These are phyloP conservation scores for Nyctibius bracteatus DNA, from an alignment of 2,113 vertebrate genomes.

Conservation along the genomic window DNA sequence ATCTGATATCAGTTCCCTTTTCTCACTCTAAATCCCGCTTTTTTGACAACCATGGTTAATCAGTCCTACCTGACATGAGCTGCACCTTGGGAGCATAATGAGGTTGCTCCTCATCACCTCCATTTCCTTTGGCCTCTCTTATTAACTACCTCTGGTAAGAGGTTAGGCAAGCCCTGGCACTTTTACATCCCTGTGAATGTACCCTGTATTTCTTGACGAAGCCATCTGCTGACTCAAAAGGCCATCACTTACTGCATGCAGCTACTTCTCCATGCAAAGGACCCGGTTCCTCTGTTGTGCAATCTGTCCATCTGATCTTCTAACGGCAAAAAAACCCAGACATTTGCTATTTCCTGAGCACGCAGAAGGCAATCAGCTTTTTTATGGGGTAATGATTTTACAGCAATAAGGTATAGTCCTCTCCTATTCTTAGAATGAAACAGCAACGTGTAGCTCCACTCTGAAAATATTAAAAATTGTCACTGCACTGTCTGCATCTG, in stretches of 20 bases:
- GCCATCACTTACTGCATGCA: background rate
- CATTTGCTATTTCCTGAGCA: background rate
- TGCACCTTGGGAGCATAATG: background rate
- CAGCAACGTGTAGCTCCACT: background rate
- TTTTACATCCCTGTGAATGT: background rate
- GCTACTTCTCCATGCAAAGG: constrained; percentile 7
- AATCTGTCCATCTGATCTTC: constrained; percentile 15
- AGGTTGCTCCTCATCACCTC: background rate
- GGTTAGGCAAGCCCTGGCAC: background rate
- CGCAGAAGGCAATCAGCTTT: background rate
- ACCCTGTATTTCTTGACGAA: background rate
- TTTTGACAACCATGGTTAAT: background rate
- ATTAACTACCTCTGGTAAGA: background rate
- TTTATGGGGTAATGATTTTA: background rate
- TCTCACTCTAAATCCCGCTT: background rate
- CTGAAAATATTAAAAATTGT: background rate
- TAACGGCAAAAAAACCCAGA: background rate
- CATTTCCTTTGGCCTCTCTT: background rate
- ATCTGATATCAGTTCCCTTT: background rate
- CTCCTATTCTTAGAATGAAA: background rate
- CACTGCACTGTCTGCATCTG: background rate
- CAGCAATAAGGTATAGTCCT: background rate
- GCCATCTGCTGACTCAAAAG: background rate
- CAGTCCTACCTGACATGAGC: background rate
- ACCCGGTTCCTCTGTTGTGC: constrained; percentile 23